These are phyloP conservation scores for Brachypodius melanocephalos DNA, from an alignment of 2,113 vertebrate genomes.

Conservation along the genomic window DNA sequence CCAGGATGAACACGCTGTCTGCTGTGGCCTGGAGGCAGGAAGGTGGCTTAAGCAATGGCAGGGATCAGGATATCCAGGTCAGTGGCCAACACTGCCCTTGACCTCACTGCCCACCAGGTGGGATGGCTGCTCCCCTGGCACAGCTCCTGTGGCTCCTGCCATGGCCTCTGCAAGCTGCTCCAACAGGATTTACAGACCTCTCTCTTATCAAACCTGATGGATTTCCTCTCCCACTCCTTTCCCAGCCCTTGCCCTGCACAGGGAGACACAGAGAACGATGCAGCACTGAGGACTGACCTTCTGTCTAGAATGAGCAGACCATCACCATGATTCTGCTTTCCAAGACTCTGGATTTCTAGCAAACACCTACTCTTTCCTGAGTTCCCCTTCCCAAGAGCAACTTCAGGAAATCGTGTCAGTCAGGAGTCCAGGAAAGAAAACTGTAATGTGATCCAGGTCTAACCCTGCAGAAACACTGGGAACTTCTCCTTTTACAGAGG, in stretches of 20 bases:
- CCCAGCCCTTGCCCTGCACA: neutral
- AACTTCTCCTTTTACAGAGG: neutral
- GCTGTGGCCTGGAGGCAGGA: conserved; percentile 14
- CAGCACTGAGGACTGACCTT: neutral
- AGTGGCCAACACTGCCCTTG: neutral
- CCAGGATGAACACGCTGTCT: neutral
- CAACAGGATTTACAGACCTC: neutral
- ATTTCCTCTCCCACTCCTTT: conserved; percentile 1
- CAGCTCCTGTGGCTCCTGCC: neutral
- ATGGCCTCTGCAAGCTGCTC: neutral
- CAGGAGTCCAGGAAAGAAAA: conserved; percentile 31
- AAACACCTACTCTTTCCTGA: conserved; percentile 43
- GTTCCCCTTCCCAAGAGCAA: neutral
- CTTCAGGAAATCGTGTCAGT: neutral
- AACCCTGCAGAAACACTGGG: neutral
- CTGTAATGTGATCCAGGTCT: neutral
- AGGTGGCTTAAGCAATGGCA: neutral
- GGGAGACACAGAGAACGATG: neutral
- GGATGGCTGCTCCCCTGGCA: accelerated
- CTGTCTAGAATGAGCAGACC: neutral
- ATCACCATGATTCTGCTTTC: neutral
- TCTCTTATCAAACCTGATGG: neutral
- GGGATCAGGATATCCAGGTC: neutral
- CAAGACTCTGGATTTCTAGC: conserved; percentile 33
- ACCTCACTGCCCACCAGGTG: neutral